Conservation (phyloP, 2,888 invertebrate genomes). For the Polydrusus tereticollis region DNA sequence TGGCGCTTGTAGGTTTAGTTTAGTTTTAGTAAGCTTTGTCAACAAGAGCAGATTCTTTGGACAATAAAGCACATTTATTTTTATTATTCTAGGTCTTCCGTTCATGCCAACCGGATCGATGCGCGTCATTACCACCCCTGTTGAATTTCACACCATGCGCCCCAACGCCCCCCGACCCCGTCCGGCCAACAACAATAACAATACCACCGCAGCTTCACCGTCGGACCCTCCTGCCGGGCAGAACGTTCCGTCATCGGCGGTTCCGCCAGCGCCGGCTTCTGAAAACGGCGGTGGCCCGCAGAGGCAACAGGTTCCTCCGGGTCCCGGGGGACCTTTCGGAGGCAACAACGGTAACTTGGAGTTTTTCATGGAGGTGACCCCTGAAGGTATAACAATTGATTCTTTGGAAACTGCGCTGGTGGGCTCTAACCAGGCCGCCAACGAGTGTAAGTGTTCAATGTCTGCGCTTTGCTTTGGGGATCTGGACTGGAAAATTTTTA, state of each 20-base stretch:
- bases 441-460: conserved; percentile 60
- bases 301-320: conserved; percentile 19
- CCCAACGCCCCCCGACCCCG: conserved; percentile 38
- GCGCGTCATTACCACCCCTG: conserved; percentile 62
- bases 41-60: no score
- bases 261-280: conserved; percentile 32
- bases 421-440: conserved; percentile 57
- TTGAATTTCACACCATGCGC: conserved; percentile 60
- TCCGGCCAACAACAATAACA: conserved; percentile 49
- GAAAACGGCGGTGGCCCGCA: background rate
- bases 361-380: conserved; percentile 74
- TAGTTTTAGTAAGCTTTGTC: no score
- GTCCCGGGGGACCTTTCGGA: conserved; percentile 50
- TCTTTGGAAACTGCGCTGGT: conserved; percentile 53
- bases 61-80: no score
- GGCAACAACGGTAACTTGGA: conserved; percentile 68
- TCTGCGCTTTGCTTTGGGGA: conserved; percentile 23
- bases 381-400: conserved; percentile 67
- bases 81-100: conserved; percentile 57
- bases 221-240: conserved; percentile 30
- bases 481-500: background rate
- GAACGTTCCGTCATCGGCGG: conserved; percentile 11
- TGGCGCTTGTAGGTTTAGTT: no score
- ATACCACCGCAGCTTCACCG: conserved; percentile 46
- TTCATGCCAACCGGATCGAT: conserved; percentile 58